These are phyloP conservation scores for Lanius collurio DNA, from an alignment of 2,113 vertebrate genomes.

Conservation along the genomic window DNA sequence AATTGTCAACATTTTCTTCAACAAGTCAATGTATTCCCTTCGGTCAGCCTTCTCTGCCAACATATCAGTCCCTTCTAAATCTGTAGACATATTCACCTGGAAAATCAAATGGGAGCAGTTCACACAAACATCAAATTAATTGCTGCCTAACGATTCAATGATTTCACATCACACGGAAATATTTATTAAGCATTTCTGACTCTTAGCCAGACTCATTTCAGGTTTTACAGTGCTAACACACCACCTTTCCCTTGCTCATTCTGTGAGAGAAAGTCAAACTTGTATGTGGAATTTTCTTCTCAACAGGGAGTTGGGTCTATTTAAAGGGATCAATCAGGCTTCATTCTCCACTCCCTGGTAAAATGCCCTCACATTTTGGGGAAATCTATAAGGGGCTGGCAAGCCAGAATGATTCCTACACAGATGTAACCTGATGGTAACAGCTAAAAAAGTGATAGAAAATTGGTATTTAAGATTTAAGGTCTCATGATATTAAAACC, in stretches of 20 bases:
- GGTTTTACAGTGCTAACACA: neutral
- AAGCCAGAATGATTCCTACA: neutral
- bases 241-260: neutral
- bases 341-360: neutral
- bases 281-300: neutral
- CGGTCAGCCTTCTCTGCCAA: slow-evolving; percentile 97
- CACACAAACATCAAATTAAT: neutral
- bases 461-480: neutral
- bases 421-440: neutral
- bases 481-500: neutral
- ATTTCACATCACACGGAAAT: neutral
- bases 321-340: neutral
- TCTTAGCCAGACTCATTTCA: neutral
- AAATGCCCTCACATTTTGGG: neutral
- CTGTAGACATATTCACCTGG: slow-evolving; percentile 97
- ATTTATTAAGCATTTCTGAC: neutral
- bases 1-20: slow-evolving; percentile 98
- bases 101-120: neutral
- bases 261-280: neutral
- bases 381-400: neutral
- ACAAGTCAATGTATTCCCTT: slow-evolving; percentile 95
- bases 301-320: neutral
- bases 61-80: slow-evolving; percentile 94
- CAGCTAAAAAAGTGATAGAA: neutral
- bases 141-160: neutral